Conservation (phyloP, 2,113 vertebrate species). For the Lamprologus speciosus region DNA sequence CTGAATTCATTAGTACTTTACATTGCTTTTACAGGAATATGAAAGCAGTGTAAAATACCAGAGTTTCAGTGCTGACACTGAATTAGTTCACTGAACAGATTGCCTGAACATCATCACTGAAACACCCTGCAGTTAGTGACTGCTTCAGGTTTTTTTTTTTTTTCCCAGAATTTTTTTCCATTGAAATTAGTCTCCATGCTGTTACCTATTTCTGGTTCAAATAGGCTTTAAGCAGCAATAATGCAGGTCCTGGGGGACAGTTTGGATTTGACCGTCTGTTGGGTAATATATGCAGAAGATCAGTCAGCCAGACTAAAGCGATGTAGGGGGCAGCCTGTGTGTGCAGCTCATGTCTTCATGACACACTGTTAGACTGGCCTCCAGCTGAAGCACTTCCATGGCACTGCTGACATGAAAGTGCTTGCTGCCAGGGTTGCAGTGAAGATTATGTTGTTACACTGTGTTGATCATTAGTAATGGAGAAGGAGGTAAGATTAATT, state of each 20-base stretch:
- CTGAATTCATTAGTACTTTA: not conserved
- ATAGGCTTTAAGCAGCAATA: constrained; percentile 19
- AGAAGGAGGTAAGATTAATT: not conserved
- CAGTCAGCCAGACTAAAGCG: constrained; percentile 18
- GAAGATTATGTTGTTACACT: constrained; percentile 1
- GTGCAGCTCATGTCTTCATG: not conserved
- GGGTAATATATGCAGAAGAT: constrained; percentile 46
- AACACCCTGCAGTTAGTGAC: not conserved
- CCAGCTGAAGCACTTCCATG: constrained; percentile 26
- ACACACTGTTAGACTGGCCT: constrained; percentile 5
- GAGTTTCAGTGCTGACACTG: not conserved
- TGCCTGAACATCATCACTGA: not conserved
- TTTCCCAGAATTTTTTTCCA: not conserved
- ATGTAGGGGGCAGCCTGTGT: not conserved
- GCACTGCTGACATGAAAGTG: constrained; percentile 17
- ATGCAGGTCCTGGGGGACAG: constrained; percentile 23
- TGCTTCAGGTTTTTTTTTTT: not conserved
- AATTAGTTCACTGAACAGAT: constrained; percentile 1
- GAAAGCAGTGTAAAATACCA: not conserved
- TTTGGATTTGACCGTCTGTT: constrained; percentile 8
- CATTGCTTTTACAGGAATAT: not conserved
- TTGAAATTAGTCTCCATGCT: not conserved
- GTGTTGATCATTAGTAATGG: constrained; percentile 26
- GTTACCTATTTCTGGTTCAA: constrained; percentile 2
- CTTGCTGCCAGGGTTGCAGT: not conserved